These are phyloP conservation scores for rat (Rattus norvegicus) DNA, from an alignment of 2,113 vertebrate species.

Conservation along the genomic window GRCr8 NC_086021.1:35041001-35041500, in stretches of 20 bases:
- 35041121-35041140: accelerated
- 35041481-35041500: conserved; percentile 87
- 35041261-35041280: not conserved
- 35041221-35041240: no score
- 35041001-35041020: not conserved
- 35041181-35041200: not conserved
- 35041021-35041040: not conserved
- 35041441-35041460: conserved; percentile 82
- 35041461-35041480: conserved; percentile 93
- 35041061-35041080: not conserved
- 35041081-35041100: not conserved
- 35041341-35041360: accelerated
- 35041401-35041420: not conserved
- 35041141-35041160: not conserved
- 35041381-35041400: not conserved
- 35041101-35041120: no score
- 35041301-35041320: not conserved
- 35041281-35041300: not conserved
- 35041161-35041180: not conserved
- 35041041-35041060: not conserved
- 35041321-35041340: not conserved
- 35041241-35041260: not conserved
- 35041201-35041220: not conserved
- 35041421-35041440: not conserved
- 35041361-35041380: accelerated